Base-by-base conservation (phyloP, 2,888 invertebrate genomes). In the Cephus spinipes region DNA sequence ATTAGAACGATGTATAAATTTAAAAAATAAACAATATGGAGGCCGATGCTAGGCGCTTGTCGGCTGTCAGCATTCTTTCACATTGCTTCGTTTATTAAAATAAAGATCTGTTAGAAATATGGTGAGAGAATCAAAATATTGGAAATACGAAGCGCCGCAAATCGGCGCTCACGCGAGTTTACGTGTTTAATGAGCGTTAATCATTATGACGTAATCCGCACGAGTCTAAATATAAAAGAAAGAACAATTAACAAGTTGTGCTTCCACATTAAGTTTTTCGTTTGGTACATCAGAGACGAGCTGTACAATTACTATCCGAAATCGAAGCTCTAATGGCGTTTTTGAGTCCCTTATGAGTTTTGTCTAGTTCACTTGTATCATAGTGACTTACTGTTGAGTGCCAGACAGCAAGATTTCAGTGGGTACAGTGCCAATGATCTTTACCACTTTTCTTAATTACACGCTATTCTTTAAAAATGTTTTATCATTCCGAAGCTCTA, bases 71-170 rank as follows among this genome's bases (percentile, higher is more conserved):
- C 32, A 55, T 30, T 73, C 9, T 11, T 33, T 71, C 23, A n/a
- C 32, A 30, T 76, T 73, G 32, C 68, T 77, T 32, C 74, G 74
- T 40, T 30, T 31, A 75, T 36, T 55, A 32, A 9, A 69, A 69
- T 40, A 77, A 69, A 12, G 55, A 77, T 77, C 69, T 30, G 32
- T 71, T 77, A 36, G 74, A 74, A 75, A 74, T 71, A 77, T 77
- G 77, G 35, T 71, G 69, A 33, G 69, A 34, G 11, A 75, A 69
- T 75, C 74, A 15, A 32, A 30, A 69, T 32, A 40, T 6, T 75
- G 30, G 31, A 75, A 36, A 33, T 40, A 74, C 75, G 77, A 69
- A 15, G 75, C 55, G 69, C 69, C 75, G 71, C 30, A 40, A 23
- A 33, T 34, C 31, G 75, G 75, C 32, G 35, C n/a, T 68, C 75